Evolutionary conservation across 53 echinoderm and acorn worm genomes (phyloP).

Genomic region (Paelopatides confundens): DNA sequence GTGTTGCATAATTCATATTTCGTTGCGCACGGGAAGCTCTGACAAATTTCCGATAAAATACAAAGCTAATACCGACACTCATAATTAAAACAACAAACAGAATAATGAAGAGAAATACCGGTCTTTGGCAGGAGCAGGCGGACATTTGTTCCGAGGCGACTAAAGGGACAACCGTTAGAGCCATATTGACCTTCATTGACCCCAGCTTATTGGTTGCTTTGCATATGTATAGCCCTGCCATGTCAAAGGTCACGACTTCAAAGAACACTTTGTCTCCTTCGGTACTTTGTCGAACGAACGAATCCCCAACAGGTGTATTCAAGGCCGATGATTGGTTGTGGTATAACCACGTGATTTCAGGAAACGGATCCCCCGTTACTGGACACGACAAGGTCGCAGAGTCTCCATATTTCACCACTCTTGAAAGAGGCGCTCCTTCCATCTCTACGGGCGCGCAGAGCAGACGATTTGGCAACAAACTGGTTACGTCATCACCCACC

Average conservation of each 20-base stretch:
- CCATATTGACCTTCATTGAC: not conserved
- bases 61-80: not conserved
- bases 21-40: conserved; percentile 6
- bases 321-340: conserved; percentile 50
- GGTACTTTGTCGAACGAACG: not conserved
- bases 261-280: not conserved
- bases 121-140: not conserved
- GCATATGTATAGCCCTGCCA: conserved; percentile 11
- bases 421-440: not conserved
- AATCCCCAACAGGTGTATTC: not conserved
- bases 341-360: conserved; percentile 74
- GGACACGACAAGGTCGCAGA: conserved; percentile 52
- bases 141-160: not conserved
- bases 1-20: conserved; percentile 4
- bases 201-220: not conserved
- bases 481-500: not conserved
- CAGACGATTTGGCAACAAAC: not conserved
- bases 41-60: conserved; percentile 15
- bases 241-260: not conserved
- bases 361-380: conserved; percentile 75
- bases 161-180: not conserved
- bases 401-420: not conserved
- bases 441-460: not conserved
- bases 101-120: not conserved
- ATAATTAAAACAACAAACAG: not conserved